Conservation (phyloP, 2,888 invertebrate genomes). For the Camponotus fellah region DNA sequence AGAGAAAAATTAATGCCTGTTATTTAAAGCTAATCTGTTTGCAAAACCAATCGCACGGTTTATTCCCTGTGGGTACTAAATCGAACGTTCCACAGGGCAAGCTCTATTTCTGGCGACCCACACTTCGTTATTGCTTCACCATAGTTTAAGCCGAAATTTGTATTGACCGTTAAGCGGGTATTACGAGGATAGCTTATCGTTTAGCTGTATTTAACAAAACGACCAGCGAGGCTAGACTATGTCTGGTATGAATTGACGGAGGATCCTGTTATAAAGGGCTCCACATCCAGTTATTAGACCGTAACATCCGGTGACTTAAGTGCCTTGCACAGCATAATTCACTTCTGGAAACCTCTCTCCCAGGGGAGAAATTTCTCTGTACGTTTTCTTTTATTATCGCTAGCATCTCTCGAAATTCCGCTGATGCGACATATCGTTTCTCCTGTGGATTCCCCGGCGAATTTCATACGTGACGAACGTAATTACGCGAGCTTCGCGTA, state of each 20-base stretch:
- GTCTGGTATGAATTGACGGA: constrained; percentile 15
- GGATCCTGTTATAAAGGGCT: constrained; percentile 46
- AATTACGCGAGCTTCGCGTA: constrained; percentile 40
- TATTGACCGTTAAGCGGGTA: constrained; percentile 58
- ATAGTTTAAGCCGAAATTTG: constrained; percentile 59
- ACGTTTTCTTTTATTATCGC: constrained; percentile 60
- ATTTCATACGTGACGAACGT: constrained; percentile 42
- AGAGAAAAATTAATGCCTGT: constrained; percentile 6
- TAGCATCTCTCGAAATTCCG: constrained; percentile 57
- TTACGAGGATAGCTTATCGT: constrained; percentile 55
- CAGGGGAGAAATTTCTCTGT: constrained; percentile 66
- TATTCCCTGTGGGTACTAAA: constrained; percentile 21
- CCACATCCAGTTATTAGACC: constrained; percentile 71
- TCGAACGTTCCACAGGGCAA: constrained; percentile 14
- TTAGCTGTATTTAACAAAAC: constrained; percentile 63
- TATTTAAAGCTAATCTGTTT: constrained; percentile 14
- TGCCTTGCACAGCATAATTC: constrained; percentile 71
- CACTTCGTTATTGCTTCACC: constrained; percentile 42
- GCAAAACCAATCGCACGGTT: not conserved
- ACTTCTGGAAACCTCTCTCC: constrained; percentile 63
- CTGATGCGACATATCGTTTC: constrained; percentile 63
- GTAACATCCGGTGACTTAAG: constrained; percentile 72
- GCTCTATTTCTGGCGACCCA: not conserved
- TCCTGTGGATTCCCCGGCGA: constrained; percentile 23
- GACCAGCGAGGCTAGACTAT: constrained; percentile 14